These are phyloP conservation scores for Diaphora mendica DNA, from an alignment of 2,888 invertebrate species.

Conservation along the genomic window DNA sequence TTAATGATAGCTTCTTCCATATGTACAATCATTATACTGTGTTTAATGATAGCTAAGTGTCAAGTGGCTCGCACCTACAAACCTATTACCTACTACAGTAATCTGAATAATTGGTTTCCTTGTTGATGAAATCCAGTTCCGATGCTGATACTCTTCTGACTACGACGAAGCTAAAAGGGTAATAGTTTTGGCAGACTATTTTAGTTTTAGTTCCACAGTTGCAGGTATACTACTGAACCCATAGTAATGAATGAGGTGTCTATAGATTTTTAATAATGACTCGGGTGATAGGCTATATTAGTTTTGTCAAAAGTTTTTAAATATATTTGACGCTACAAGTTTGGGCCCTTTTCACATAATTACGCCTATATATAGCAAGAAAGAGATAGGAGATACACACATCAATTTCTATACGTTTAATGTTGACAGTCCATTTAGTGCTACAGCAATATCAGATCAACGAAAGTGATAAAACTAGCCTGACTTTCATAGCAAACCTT, in stretches of 20 bases:
- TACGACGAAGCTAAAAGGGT: too few relatives aligned
- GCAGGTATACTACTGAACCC: too few relatives aligned
- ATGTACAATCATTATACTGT: neutral
- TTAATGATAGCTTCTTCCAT: constrained; percentile 11
- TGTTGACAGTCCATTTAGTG: neutral
- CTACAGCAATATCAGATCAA: neutral
- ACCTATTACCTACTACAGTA: constrained; percentile 30
- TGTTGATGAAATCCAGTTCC: neutral
- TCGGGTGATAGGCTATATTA: too few relatives aligned
- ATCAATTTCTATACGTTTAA: neutral
- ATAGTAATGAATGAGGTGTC: too few relatives aligned
- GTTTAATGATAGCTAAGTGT: constrained; percentile 7
- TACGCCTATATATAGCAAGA: neutral
- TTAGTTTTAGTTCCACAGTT: too few relatives aligned
- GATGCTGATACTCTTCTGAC: neutral
- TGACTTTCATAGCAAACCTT: constrained; percentile 16
- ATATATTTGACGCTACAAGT: too few relatives aligned
- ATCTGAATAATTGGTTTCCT: constrained; percentile 27
- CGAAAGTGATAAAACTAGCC: constrained; percentile 18
- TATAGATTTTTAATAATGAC: too few relatives aligned
- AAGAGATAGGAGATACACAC: neutral
- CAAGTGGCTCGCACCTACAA: constrained; percentile 8
- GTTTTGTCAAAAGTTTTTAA: too few relatives aligned
- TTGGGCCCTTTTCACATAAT: neutral
- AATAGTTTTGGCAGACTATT: too few relatives aligned